Conservation (phyloP, 1,140 invertebrate species). For the Eulimnadia texana region DNA sequence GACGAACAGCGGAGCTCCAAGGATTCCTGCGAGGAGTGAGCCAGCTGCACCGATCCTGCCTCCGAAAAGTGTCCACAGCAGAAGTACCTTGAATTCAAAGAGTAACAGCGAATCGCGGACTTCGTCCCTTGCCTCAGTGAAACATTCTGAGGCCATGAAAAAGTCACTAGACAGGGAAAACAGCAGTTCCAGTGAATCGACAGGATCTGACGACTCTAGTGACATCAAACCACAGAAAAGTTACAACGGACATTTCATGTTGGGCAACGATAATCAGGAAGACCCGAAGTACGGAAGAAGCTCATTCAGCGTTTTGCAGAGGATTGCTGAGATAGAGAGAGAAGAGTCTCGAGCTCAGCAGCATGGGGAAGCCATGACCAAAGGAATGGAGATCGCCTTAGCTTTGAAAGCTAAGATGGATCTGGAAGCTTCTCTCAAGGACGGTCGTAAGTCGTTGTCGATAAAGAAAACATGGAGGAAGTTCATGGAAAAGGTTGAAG, state of each 20-base stretch:
- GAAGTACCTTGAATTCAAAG: background rate
- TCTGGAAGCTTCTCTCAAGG: conserved; percentile 12
- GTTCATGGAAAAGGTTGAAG: conserved; percentile 15
- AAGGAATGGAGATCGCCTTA: conserved; percentile 16
- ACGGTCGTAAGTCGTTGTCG: background rate
- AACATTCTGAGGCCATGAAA: background rate
- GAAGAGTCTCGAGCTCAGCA: conserved; percentile 8
- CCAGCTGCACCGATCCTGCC: background rate
- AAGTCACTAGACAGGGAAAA: background rate
- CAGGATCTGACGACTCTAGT: no score
- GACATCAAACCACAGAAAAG: no score
- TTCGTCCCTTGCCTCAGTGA: background rate
- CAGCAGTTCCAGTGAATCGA: background rate
- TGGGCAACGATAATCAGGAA: no score
- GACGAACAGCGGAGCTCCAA: background rate
- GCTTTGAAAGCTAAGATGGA: conserved; percentile 10
- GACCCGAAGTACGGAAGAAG: background rate
- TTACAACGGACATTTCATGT: conserved; percentile 11
- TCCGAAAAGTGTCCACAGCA: conserved; percentile 9
- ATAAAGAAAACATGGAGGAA: conserved; percentile 15
- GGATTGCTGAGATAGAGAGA: conserved; percentile 13
- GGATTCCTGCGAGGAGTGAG: background rate
- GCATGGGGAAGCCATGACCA: conserved; percentile 1
- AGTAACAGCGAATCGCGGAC: no score
- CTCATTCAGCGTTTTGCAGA: conserved; percentile 10